Conservation (phyloP, 2,888 invertebrate species). For the Clitarchus hookeri region DNA sequence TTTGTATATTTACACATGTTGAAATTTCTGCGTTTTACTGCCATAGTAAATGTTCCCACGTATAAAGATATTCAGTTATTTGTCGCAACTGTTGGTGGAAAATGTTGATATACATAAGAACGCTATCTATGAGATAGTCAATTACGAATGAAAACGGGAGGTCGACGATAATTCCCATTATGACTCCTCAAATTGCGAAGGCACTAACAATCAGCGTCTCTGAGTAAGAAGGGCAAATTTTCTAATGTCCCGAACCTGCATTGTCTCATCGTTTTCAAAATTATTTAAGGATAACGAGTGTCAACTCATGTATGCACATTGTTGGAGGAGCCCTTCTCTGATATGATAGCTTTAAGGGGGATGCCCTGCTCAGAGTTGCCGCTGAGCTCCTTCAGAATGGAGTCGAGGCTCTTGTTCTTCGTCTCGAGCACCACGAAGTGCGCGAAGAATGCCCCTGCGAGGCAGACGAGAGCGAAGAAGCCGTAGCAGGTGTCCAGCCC, state of each 20-base stretch:
- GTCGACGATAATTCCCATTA: no score
- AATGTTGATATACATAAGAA: no score
- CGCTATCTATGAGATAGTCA: no score
- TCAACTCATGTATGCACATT: background rate
- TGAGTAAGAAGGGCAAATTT: no score
- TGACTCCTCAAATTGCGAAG: no score
- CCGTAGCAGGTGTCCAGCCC: slow-evolving; percentile 55
- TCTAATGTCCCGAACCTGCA: no score
- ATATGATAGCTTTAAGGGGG: background rate
- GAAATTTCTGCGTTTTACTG: no score
- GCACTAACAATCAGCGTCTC: no score
- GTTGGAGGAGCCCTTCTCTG: background rate
- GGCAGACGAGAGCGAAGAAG: slow-evolving; percentile 52
- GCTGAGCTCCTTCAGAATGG: slow-evolving; percentile 52
- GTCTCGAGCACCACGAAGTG: slow-evolving; percentile 56
- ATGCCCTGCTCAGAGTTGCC: slow-evolving; percentile 16
- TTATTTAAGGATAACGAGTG: background rate
- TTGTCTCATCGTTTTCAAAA: background rate
- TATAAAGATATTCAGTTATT: background rate
- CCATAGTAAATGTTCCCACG: background rate
- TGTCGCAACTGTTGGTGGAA: no score
- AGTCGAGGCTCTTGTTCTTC: slow-evolving; percentile 53
- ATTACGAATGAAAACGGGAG: no score
- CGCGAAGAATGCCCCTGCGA: slow-evolving; percentile 50
- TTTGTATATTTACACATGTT: no score